Evolutionary conservation across 2,797 vertebrate species (phyloP).

Genomic region (Microtus californicus): DNA sequence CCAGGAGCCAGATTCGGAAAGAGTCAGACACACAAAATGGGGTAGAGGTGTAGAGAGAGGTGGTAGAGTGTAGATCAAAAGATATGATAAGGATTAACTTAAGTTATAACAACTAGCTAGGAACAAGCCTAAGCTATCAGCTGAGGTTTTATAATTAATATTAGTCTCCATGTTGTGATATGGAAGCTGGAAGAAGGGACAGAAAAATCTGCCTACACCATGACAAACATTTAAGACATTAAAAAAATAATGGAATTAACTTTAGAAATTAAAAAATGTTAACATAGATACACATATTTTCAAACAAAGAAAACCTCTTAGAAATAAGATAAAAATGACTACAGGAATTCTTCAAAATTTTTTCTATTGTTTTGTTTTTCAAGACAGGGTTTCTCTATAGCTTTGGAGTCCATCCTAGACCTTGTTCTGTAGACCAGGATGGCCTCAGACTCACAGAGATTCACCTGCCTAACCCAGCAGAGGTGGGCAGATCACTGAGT

Average conservation of each 20-base stretch:
- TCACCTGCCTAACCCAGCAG: not conserved
- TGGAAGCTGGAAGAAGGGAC: not conserved
- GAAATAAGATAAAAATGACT: slow-evolving; percentile 22
- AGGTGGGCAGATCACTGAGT: not conserved
- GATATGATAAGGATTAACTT: not conserved
- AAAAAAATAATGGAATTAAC: slow-evolving; percentile 38
- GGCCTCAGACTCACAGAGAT: no score
- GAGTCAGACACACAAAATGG: not conserved
- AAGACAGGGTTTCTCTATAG: no score
- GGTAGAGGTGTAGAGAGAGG: not conserved
- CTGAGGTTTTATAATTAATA: not conserved
- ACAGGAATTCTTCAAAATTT: not conserved
- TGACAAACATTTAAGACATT: slow-evolving; percentile 21
- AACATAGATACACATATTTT: slow-evolving; percentile 19
- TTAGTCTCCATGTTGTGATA: not conserved
- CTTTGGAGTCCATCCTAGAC: no score
- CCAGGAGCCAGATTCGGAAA: not conserved
- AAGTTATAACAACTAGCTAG: not conserved
- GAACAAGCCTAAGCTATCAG: not conserved
- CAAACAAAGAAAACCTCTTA: slow-evolving; percentile 22
- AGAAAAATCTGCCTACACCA: not conserved
- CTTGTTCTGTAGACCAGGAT: no score
- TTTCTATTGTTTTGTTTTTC: no score
- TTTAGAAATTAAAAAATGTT: slow-evolving; percentile 47
- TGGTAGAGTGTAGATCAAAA: not conserved